Evolutionary conservation across 1,140 invertebrate genomes (phyloP).

Genomic region (Camponotus floridanus): DNA sequence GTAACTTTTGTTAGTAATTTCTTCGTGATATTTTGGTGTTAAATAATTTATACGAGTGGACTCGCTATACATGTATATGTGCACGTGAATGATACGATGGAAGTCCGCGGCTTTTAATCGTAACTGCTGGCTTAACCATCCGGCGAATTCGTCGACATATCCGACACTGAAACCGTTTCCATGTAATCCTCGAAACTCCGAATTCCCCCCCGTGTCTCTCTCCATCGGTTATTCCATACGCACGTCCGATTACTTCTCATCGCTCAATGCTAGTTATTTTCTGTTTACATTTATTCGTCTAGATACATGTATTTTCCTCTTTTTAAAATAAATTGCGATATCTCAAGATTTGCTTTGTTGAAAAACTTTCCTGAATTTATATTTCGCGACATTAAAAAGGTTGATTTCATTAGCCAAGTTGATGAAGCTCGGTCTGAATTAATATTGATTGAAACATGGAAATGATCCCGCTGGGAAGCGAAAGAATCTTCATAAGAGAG

Average conservation of each 20-base stretch:
- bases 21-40: conserved; percentile 6
- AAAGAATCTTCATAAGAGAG: conserved; percentile 40
- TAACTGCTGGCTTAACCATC: conserved; percentile 68
- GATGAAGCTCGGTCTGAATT: conserved; percentile 1
- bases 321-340: conserved; percentile 1
- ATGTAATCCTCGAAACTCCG: conserved; percentile 72
- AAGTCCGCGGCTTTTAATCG: conserved; percentile 73
- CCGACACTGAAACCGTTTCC: conserved; percentile 74
- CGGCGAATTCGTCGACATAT: conserved; percentile 66
- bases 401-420: neutral
- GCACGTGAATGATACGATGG: conserved; percentile 49
- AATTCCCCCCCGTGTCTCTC: neutral
- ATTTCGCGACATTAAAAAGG: neutral
- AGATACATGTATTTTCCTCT: neutral
- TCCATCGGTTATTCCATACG: neutral
- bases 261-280: conserved; percentile 5
- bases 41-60: conserved; percentile 64
- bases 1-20: neutral
- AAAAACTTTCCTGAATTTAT: neutral
- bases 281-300: conserved; percentile 28
- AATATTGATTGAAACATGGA: conserved; percentile 5
- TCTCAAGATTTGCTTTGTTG: neutral
- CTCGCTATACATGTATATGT: conserved; percentile 25
- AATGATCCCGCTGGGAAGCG: conserved; percentile 6
- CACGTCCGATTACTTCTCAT: conserved; percentile 41